Base-by-base conservation (phyloP, 2,113 vertebrate species). In the Lota lota region DNA sequence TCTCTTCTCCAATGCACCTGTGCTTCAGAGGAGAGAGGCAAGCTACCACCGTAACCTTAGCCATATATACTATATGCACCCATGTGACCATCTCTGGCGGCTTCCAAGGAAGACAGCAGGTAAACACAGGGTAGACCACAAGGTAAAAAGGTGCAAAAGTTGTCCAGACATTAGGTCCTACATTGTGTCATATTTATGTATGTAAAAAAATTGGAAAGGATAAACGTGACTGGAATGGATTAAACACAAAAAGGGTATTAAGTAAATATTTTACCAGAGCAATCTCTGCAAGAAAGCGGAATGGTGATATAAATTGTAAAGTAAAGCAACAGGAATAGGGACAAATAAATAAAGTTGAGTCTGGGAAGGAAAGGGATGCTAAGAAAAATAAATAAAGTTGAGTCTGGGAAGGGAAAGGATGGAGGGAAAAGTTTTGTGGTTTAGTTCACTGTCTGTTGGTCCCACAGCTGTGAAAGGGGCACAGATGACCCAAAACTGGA, bases 401-500 rank as follows among this genome's bases (percentile, higher is more conserved):
- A 47, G 40, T 47, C 12, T 14, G 40, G 40, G 40, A 14, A 47
- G 40, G 40, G 10, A 47, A 47, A 14, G 40, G 40, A 47, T 47
- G 63, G 15, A 36, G 72, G 66, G 70, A 83, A 73, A 77, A 66
- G 50, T 69, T 81, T 86, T 71, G 62, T 67, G 76, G 79, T 84
- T 12, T 74, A 80, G 77, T 82, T 81, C 71, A 76, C 76, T 80
- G 77, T 78, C 76, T 71, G 79, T 57, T 79, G 74, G 58, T 47
- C 79, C 69, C 66, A 67, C 75, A 77, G 69, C 77, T 83, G 78
- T 81, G 87, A 83, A 80, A 77, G 78, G 76, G 85, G 84, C 75
- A 81, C 66, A 74, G 68, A 80, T 91, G 88, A 89, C 89, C 89
- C 87, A 89, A 91, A 90, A 87, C 80, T 75, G 87, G 76, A 81